A percentile compares a stretch with the other conserved stretches of the same genome.
Conservation (phyloP, 2,797 vertebrate genomes). For the Gila robusta region DNA sequence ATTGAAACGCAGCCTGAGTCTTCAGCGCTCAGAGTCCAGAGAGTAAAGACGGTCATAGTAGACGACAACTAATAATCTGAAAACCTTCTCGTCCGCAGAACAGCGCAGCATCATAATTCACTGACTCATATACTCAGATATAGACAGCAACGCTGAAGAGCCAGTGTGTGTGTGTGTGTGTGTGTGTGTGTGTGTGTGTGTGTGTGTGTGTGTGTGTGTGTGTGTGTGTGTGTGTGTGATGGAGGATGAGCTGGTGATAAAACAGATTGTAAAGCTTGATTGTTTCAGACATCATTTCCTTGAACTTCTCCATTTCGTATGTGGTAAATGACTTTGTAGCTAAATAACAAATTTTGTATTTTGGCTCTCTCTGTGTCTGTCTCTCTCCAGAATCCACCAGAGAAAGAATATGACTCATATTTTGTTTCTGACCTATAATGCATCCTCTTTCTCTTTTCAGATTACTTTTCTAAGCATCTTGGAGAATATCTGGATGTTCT, state of each 20-base stretch:
- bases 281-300: background rate
- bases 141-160: background rate
- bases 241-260: background rate
- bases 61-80: background rate
- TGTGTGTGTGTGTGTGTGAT: too few species aligned
- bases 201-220: too few species aligned
- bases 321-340: background rate
- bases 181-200: background rate
- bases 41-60: background rate
- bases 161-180: background rate
- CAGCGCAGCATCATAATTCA: background rate
- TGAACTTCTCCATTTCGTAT: background rate
- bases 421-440: background rate
- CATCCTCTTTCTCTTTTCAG: slow-evolving; percentile 70
- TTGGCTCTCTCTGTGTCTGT: background rate
- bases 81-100: background rate
- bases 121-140: background rate
- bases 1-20: background rate
- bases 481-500: slow-evolving; percentile 92
- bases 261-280: slow-evolving; percentile 1
- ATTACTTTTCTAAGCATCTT: slow-evolving; percentile 93
- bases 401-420: background rate
- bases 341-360: too few species aligned
- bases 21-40: background rate
- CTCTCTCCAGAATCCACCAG: background rate